Evolutionary conservation across 2,113 vertebrate species (phyloP), one percentile per base, ranked within the genome.

Genomic region (Otocyon megalotis): DNA sequence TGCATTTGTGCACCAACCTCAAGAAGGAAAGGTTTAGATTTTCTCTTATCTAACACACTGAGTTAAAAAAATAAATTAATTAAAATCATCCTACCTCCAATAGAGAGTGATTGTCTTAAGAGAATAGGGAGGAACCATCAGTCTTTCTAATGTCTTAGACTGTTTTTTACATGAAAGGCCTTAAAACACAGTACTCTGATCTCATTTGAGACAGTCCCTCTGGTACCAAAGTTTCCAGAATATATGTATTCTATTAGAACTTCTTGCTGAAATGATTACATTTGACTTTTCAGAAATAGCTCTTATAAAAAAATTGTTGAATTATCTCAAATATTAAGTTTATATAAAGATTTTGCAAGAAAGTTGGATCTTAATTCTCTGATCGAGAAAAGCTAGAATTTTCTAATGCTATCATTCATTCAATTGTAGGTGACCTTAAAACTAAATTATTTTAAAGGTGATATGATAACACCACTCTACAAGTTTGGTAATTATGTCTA

Each of bases 201-300:
- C 9, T 35, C 13, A 85, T 76, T 13, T 88, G 43, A 35, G 28
- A 90, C 1, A 69, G 0, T 2, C 16, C 1, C 9, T 69, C 65
- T 15, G 15, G 85, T 79, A 85, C n/a, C 90, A 97, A 98, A 93
- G 0, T 15, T 65, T 56, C 28, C 53, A 94, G 30, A 98, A 72
- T 20, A 13, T 60, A 58, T 69, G 12, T 26, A 1, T 71, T 82
- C 62, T 69, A 54, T 20, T 58, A 2, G 30, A 43, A 80, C 0
- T 26, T 93, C 90, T 11, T 28, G 22, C 3, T 92, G 48, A 8
- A 84, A 88, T 60, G 60, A 65, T 50, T 88, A 65, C 67, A 62
- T 0, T 37, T 63, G 13, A 2, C 12, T 37, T 84, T 92, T 88
- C 32, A 22, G 15, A 89, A 81, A 48, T 69, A 65, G 12, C 67